These are phyloP conservation scores for Melanocharis versteri DNA, from an alignment of 2,113 vertebrate species.

Conservation along the genomic window DNA sequence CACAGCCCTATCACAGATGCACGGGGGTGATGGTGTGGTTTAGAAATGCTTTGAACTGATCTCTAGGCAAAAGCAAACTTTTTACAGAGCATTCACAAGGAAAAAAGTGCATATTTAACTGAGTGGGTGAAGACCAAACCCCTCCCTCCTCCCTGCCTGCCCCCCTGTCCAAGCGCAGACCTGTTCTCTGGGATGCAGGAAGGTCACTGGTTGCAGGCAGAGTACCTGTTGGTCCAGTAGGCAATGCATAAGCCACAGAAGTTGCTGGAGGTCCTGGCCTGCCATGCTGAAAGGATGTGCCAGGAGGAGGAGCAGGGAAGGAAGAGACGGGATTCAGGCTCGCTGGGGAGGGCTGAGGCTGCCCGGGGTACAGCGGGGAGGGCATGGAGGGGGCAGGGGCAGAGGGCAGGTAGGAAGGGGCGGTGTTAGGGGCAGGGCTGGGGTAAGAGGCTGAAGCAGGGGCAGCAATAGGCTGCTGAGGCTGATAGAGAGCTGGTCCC, in stretches of 20 bases:
- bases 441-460: constrained; percentile 74
- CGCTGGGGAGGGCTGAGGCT: constrained; percentile 64
- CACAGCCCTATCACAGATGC: accelerated
- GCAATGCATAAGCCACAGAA: constrained; percentile 78
- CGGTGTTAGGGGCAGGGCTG: constrained; percentile 48
- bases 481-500: constrained; percentile 82
- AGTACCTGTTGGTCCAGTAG: constrained; percentile 93
- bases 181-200: constrained; percentile 88
- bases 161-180: constrained; percentile 79
- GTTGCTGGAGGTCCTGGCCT: constrained; percentile 88
- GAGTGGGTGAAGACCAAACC: constrained; percentile 6
- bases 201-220: constrained; percentile 78
- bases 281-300: constrained; percentile 88
- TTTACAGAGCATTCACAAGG: not conserved
- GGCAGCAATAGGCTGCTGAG: constrained; percentile 78
- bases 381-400: constrained; percentile 68
- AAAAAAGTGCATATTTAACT: not conserved
- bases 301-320: constrained; percentile 73
- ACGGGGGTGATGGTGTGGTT: not conserved
- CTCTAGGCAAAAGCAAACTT: not conserved
- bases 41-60: constrained; percentile 24
- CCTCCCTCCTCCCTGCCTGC: not conserved
- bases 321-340: constrained; percentile 65
- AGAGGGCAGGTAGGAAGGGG: constrained; percentile 69
- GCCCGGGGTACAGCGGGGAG: constrained; percentile 56